These are phyloP conservation scores for Lutraria rhynchaena DNA, from an alignment of 1,140 invertebrate genomes.

Conservation along the genomic window DNA sequence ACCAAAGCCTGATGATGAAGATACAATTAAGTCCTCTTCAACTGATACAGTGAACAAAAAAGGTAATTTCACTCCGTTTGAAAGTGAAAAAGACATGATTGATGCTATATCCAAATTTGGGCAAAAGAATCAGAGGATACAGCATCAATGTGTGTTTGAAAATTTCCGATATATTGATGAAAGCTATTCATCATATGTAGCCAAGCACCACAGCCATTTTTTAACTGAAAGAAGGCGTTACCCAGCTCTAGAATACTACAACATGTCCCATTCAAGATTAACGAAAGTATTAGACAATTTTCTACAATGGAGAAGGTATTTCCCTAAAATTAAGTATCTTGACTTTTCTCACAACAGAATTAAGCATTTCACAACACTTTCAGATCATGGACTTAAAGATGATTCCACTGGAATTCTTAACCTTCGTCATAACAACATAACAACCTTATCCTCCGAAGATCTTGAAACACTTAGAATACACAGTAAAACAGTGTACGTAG, in stretches of 20 bases:
- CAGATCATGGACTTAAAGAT: conserved; percentile 5
- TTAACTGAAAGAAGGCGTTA: conserved; percentile 33
- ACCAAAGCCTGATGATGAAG: too few species aligned
- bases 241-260: conserved; percentile 45
- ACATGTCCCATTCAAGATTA: conserved; percentile 51
- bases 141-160: conserved; percentile 11
- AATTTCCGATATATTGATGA: conserved; percentile 49
- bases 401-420: conserved; percentile 44
- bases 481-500: conserved; percentile 44
- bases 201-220: conserved; percentile 32
- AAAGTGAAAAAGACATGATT: conserved; percentile 19
- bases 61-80: neutral
- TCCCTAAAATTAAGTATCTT: conserved; percentile 56
- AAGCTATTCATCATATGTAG: conserved; percentile 16
- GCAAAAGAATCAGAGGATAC: conserved; percentile 29
- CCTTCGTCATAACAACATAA: conserved; percentile 64
- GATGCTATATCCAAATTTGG: conserved; percentile 34
- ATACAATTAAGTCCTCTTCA: too few species aligned
- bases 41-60: too few species aligned
- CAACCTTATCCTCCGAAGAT: conserved; percentile 38
- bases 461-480: conserved; percentile 42
- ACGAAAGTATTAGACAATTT: conserved; percentile 26
- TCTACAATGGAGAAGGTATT: conserved; percentile 57
- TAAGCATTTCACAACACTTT: conserved; percentile 41
- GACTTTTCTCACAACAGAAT: conserved; percentile 65